Evolutionary conservation across 2,797 vertebrate species (phyloP), one percentile per base, ranked within the genome.

Genomic region (Chloroceryle amazona): DNA sequence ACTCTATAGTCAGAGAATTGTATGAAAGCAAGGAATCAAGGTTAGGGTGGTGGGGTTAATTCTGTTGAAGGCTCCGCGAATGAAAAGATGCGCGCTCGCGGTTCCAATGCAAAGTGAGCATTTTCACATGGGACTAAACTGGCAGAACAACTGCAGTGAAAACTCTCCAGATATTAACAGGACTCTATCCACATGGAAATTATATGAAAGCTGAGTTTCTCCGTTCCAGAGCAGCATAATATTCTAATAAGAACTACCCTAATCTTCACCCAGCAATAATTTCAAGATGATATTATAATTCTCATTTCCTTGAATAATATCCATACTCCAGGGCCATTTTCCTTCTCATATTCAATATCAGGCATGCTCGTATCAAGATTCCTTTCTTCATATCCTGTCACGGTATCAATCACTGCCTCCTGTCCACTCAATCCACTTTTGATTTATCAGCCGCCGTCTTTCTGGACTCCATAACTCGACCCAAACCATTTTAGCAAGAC

Each of bases 371-470:
- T 97, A 98, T 98, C 98, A 97, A 98, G 97, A 98, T 97, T 98
- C 98, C 98, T 98, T 98, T 98, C 98, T 98, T 99, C 99, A 99
- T 99, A 99, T 99, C 99, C 99, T 99, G 99, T 99, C 99, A 99
- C 97, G 91, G 98, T 99, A 99, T 99, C 99, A 99, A 99, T 99
- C 99, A 99, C 98, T 98, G 98, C 98, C 98, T 99, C 98, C 99
- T 99, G 99, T 99, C 99, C 99, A 99, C 99, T 99, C 99, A 99
- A 99, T 99, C 98, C 99, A 97, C 98, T 98, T 98, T 99, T 99
- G 99, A 99, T 99, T 99, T 99, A 99, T 99, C 99, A 99, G 99
- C 98, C 97, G 55, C 98, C 98, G 97, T 98, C 98, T 98, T 98
- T 97, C 98, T 96, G 98, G 98, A 99, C 98, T 98, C 98, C 98